phyloP scores from a whole-genome alignment of 2,113 vertebrate species.

The Holacanthus passer region DNA sequence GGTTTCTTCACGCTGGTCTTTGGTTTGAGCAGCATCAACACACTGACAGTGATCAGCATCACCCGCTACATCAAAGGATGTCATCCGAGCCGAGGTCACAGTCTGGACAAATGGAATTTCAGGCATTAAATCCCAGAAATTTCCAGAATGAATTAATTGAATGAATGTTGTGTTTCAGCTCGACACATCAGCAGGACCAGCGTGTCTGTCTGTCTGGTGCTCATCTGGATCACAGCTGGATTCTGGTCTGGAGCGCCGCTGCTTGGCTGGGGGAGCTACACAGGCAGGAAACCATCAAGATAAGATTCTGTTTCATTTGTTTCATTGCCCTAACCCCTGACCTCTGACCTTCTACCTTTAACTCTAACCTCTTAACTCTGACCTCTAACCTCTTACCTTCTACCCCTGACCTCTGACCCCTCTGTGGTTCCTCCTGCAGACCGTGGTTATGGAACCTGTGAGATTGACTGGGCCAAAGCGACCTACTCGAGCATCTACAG shows the following conservation, averaged over 20 bases:
- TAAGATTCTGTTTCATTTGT: background rate
- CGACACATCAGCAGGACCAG: slow-evolving; percentile 83
- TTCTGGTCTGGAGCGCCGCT: slow-evolving; percentile 90
- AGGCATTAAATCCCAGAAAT: too few relatives aligned
- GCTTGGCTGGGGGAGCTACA: slow-evolving; percentile 90
- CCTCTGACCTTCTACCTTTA: background rate
- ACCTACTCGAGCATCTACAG: slow-evolving; percentile 85
- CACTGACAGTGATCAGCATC: slow-evolving; percentile 89
- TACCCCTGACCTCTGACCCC: background rate
- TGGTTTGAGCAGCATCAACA: slow-evolving; percentile 90
- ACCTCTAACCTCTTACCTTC: background rate
- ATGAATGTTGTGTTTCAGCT: slow-evolving; percentile 70
- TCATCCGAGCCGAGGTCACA: slow-evolving; percentile 79
- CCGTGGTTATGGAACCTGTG: slow-evolving; percentile 86
- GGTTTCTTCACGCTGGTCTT: slow-evolving; percentile 90
- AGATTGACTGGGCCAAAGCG: slow-evolving; percentile 89
- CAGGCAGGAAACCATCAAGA: slow-evolving; percentile 73
- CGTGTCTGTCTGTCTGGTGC: slow-evolving; percentile 78
- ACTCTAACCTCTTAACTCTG: background rate
- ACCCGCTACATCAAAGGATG: slow-evolving; percentile 88
- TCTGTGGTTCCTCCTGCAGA: slow-evolving; percentile 67
- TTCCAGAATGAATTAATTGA: too few relatives aligned
- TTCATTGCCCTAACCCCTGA: background rate
- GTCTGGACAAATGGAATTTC: too few relatives aligned
- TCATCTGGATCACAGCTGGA: slow-evolving; percentile 86